Conservation (phyloP, 2,113 vertebrate genomes). For the Typhlomys cinereus region DNA sequence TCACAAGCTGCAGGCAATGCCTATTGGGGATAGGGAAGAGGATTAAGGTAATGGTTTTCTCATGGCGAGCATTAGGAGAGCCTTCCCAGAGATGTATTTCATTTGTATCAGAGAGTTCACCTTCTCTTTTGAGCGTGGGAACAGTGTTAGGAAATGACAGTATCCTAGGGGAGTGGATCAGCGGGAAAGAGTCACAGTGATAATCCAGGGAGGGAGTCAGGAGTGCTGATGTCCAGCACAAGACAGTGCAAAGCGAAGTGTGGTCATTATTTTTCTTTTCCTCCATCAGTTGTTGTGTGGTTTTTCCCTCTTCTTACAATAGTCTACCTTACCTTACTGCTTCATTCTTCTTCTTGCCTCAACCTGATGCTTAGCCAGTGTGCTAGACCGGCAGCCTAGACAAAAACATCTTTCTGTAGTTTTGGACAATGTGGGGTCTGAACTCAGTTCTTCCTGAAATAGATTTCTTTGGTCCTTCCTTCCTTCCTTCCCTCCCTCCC, state of each 20-base stretch:
- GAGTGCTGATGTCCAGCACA: neutral
- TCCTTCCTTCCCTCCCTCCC: too few relatives aligned
- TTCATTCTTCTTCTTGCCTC: neutral
- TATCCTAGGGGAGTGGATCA: neutral
- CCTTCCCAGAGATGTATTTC: constrained; percentile 18
- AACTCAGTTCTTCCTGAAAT: neutral
- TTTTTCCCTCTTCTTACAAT: neutral
- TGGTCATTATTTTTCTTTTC: neutral
- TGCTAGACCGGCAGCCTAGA: neutral
- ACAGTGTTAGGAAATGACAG: neutral
- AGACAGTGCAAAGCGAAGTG: neutral
- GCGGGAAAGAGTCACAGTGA: neutral
- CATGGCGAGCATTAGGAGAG: neutral
- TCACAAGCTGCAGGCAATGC: neutral
- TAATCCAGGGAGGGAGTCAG: neutral
- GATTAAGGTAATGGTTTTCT: constrained; percentile 13
- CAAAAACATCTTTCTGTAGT: neutral
- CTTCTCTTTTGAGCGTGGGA: neutral
- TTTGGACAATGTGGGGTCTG: neutral
- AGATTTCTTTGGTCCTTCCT: constrained; percentile 18
- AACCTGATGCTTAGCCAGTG: neutral
- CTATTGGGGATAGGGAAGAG: neutral
- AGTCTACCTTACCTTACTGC: neutral
- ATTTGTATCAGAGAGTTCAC: too few relatives aligned
- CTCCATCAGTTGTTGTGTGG: neutral